Base-by-base conservation (phyloP, 2,888 invertebrate genomes). In the Cryptops parisi region DNA sequence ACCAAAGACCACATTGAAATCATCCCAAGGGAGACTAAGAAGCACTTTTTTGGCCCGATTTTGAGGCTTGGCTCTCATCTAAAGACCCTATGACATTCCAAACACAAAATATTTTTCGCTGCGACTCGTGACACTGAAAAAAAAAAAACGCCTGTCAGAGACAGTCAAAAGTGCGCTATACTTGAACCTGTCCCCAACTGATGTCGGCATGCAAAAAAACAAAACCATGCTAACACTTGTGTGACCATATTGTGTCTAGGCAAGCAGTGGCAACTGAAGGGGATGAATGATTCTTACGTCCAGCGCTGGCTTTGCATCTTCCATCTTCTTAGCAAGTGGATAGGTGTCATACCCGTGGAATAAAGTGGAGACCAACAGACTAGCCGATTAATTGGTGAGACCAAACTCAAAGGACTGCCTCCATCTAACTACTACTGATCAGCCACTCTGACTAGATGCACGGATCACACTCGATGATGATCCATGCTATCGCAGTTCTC, bases 201-300 rank as follows among this genome's bases (percentile, higher is more conserved):
- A 47, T 47, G 47, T 27, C 47, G 27, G 27, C 47, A 47, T 27
- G 47, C 47, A 33, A 33, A 33, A n/a, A n/a, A n/a, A n/a, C n/a
- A n/a, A n/a, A 47, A 49, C 22, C 40, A 43, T 21, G 25, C 51
- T 51, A 43, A 51, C 46, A 22, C 43, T 51, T 43, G 43, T 51
- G 43, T 51, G 51, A 51, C 22, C 51, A 51, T 51, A 22, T 43
- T 51, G 51, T 51, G 51, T 51, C 51, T 51, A 51, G 51, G 51
- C 51, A 25, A 46, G 51, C 43, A 26, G 39, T 15, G 15, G 33
- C 33, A 33, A 15, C 15, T 33, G 33, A 15, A 6, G 15, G 33
- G 33, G 15, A 33, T 6, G 33, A 6, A 33, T 6, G 6, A 15
- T 33, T 6, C 33, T 33, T 15, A 9, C 33, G 6, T 15, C 33